These are phyloP conservation scores for Alloscopus bannaensis DNA, from an alignment of 2,888 invertebrate species.

Conservation along the genomic window DNA sequence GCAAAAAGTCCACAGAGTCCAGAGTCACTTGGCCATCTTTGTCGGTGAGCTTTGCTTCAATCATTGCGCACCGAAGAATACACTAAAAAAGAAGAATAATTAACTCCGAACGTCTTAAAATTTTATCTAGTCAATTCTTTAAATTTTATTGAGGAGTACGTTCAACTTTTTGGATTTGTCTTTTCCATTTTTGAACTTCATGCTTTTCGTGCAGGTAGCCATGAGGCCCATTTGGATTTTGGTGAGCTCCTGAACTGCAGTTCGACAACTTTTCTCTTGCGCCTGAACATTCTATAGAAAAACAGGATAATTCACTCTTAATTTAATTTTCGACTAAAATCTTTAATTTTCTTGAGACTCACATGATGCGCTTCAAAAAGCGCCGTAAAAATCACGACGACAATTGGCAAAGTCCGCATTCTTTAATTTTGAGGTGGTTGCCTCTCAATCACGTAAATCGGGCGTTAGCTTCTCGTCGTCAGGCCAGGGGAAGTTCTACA, in stretches of 20 bases:
- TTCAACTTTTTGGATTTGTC: slow-evolving; percentile 58
- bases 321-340: too few relatives aligned
- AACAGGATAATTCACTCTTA: too few relatives aligned
- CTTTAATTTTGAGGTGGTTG: too few relatives aligned
- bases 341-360: too few relatives aligned
- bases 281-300: neutral
- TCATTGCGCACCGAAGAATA: slow-evolving; percentile 49
- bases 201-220: slow-evolving; percentile 26
- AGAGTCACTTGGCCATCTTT: slow-evolving; percentile 29
- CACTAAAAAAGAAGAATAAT: slow-evolving; percentile 38
- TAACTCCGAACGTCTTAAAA: neutral
- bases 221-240: slow-evolving; percentile 50
- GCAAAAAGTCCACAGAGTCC: slow-evolving; percentile 28
- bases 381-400: too few relatives aligned
- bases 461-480: too few relatives aligned
- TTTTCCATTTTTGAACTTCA: slow-evolving; percentile 59
- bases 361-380: too few relatives aligned
- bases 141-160: too few relatives aligned
- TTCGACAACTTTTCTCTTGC: slow-evolving; percentile 31
- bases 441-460: too few relatives aligned
- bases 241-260: slow-evolving; percentile 41
- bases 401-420: too few relatives aligned
- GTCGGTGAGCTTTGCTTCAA: slow-evolving; percentile 31
- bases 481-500: too few relatives aligned
- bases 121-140: neutral